Conservation (phyloP, 2,888 invertebrate genomes). For the Heliconius ismenius region DNA sequence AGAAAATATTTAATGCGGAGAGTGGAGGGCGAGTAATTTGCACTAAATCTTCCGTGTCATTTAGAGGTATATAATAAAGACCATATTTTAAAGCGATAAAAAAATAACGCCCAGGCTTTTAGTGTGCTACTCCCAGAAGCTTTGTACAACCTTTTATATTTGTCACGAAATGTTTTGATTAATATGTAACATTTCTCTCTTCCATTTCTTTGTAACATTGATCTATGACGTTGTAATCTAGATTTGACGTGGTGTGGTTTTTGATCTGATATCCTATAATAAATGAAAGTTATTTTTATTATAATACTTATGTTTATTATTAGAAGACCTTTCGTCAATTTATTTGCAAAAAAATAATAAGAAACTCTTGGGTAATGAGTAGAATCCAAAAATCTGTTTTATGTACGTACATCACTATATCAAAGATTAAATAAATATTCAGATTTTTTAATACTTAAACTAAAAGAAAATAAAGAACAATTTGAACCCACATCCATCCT, state of each 20-base stretch:
- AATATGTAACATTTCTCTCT: conserved; percentile 46
- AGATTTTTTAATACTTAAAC: no score
- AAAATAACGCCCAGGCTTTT: background rate
- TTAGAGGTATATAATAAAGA: background rate
- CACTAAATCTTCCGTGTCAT: background rate
- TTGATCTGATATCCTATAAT: background rate
- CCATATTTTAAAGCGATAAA: background rate
- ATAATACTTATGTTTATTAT: background rate
- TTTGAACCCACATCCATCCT: no score
- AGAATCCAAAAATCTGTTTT: no score
- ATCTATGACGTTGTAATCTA: conserved; percentile 21
- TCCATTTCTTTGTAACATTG: conserved; percentile 25
- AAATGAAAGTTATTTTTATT: background rate
- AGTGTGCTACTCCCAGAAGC: conserved; percentile 25
- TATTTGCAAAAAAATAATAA: no score
- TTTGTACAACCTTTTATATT: conserved; percentile 42
- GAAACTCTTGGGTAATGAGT: no score
- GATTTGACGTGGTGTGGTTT: conserved; percentile 24
- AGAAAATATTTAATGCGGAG: background rate
- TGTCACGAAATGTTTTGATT: conserved; percentile 49
- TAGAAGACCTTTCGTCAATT: background rate
- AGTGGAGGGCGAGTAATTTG: background rate
- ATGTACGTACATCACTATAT: no score
- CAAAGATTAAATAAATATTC: no score
- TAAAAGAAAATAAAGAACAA: no score